Conservation (phyloP, 2,113 vertebrate genomes). For the Noturus placidus region DNA sequence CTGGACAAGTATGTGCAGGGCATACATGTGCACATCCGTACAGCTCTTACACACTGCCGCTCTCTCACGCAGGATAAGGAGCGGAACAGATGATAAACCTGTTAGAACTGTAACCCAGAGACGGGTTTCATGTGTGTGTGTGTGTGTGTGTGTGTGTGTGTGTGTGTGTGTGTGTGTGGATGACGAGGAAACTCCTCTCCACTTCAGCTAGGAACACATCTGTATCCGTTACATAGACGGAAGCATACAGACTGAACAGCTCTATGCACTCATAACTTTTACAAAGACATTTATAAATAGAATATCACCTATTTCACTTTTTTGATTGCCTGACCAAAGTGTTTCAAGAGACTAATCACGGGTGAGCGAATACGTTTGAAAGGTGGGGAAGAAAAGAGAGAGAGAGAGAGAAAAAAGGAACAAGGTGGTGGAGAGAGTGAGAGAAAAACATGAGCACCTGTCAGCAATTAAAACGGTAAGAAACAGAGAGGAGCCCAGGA, state of each 20-base stretch:
- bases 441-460: constrained; percentile 86
- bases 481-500: constrained; percentile 89
- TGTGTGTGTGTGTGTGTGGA: not conserved
- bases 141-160: too few relatives aligned
- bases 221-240: not conserved
- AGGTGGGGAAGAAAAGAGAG: constrained; percentile 8
- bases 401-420: constrained; percentile 29
- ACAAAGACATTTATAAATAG: not conserved
- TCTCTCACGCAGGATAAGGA: not conserved
- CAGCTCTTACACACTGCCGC: constrained; percentile 10
- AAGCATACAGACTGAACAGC: not conserved
- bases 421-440: constrained; percentile 43
- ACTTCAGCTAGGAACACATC: not conserved
- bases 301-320: not conserved
- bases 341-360: not conserved
- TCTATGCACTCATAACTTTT: not conserved
- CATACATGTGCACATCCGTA: constrained; percentile 29
- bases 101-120: not conserved
- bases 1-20: constrained; percentile 47
- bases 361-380: constrained; percentile 1
- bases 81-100: not conserved
- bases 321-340: constrained; percentile 11
- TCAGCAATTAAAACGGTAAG: constrained; percentile 92
- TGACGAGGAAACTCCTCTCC: not conserved
- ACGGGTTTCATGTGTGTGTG: not conserved